These are phyloP conservation scores for Zaprionus gabonicus DNA, from an alignment of 1,140 invertebrate genomes.

Conservation along the genomic window DNA sequence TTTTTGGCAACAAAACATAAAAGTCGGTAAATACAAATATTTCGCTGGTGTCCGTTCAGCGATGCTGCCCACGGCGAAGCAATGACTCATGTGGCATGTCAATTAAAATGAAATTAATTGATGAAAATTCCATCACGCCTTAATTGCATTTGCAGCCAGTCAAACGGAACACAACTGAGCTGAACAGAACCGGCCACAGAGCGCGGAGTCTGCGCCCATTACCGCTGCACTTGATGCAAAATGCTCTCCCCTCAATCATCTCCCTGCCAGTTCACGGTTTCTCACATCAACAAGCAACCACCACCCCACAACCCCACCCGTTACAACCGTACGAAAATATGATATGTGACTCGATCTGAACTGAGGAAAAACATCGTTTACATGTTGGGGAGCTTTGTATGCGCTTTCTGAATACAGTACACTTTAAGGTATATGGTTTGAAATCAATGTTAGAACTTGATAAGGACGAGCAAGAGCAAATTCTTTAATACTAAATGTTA, in stretches of 20 bases:
- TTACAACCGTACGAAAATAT: neutral
- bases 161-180: slow-evolving; percentile 31
- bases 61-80: slow-evolving; percentile 12
- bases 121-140: slow-evolving; percentile 72
- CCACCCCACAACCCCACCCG: neutral
- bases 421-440: neutral
- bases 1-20: slow-evolving; percentile 43
- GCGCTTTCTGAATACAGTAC: neutral
- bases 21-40: slow-evolving; percentile 13
- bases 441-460: neutral
- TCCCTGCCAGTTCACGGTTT: neutral
- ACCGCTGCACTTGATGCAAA: slow-evolving; percentile 38
- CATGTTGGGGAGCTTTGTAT: neutral
- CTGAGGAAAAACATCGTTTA: neutral
- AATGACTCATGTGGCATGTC: slow-evolving; percentile 55
- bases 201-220: slow-evolving; percentile 20
- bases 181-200: neutral
- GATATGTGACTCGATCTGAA: neutral
- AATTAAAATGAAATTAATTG: slow-evolving; percentile 77
- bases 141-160: slow-evolving; percentile 64
- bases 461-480: no score
- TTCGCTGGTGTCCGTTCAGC: slow-evolving; percentile 6
- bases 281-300: neutral
- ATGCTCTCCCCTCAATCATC: neutral
- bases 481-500: no score